These are phyloP conservation scores for Anthrax anthrax DNA, from an alignment of 2,888 invertebrate species.

Conservation along the genomic window DNA sequence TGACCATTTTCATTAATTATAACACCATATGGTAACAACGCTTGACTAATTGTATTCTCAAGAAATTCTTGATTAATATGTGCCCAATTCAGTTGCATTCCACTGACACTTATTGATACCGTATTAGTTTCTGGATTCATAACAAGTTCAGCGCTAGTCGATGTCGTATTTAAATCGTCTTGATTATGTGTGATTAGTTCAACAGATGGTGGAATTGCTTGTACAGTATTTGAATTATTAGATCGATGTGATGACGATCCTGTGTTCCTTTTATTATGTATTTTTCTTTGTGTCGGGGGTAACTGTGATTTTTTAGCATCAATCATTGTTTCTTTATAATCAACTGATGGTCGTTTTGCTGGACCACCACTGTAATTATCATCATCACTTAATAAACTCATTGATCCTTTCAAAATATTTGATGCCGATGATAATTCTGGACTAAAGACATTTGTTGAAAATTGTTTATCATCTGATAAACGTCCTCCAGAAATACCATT, in stretches of 20 bases:
- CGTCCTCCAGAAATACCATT: neutral
- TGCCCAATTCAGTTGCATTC: constrained; percentile 6
- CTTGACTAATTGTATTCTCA: constrained; percentile 2
- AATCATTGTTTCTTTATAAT: neutral
- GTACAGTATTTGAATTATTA: constrained; percentile 4
- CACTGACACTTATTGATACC: constrained; percentile 4
- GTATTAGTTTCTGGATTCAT: constrained; percentile 5
- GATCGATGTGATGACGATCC: neutral
- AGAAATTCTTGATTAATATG: constrained; percentile 5
- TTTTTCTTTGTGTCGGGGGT: neutral
- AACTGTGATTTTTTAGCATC: neutral
- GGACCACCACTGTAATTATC: neutral
- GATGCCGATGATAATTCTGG: constrained; percentile 2
- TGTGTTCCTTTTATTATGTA: neutral
- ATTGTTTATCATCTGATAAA: constrained; percentile 2
- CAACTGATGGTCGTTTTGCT: neutral
- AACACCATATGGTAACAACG: constrained; percentile 2
- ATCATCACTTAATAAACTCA: constrained; percentile 2
- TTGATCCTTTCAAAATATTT: constrained; percentile 3
- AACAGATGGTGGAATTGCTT: constrained; percentile 5
- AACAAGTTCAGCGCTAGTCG: constrained; percentile 6
- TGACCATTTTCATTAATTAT: neutral
- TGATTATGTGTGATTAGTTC: constrained; percentile 4
- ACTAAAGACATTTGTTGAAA: constrained; percentile 4
- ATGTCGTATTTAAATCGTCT: constrained; percentile 4